Conservation (phyloP, 2,888 invertebrate genomes). For the Anaspis maculata region DNA sequence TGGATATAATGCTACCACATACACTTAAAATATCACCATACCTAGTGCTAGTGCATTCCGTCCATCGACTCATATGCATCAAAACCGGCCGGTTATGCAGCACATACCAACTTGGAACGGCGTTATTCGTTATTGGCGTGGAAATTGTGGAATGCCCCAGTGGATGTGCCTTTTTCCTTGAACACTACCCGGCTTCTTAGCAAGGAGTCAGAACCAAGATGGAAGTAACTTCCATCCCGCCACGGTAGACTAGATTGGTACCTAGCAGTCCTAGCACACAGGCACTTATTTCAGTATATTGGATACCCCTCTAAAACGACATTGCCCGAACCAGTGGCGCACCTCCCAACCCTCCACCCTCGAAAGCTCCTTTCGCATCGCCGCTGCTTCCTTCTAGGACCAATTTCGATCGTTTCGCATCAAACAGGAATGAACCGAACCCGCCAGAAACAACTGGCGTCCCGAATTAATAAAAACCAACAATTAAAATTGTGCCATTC, state of each 20-base stretch:
- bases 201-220: slow-evolving; percentile 66
- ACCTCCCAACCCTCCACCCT: slow-evolving; percentile 5
- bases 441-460: neutral
- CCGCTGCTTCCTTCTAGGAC: too few species aligned
- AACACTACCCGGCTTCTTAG: slow-evolving; percentile 65
- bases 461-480: too few species aligned
- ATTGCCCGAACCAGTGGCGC: slow-evolving; percentile 47
- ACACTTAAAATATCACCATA: slow-evolving; percentile 49
- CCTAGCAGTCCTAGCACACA: slow-evolving; percentile 36
- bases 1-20: slow-evolving; percentile 36
- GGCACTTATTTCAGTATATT: slow-evolving; percentile 42
- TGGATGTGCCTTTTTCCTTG: slow-evolving; percentile 37
- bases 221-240: slow-evolving; percentile 63
- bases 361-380: too few species aligned
- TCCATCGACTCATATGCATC: slow-evolving; percentile 53
- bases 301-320: slow-evolving; percentile 49
- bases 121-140: slow-evolving; percentile 20
- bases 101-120: slow-evolving; percentile 30
- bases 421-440: neutral
- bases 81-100: slow-evolving; percentile 33
- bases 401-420: too few species aligned
- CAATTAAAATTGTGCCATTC: too few species aligned
- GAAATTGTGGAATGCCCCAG: slow-evolving; percentile 23
- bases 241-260: slow-evolving; percentile 47
- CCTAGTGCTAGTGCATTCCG: slow-evolving; percentile 73